Base-by-base conservation (phyloP, 2,113 vertebrate species). In the Oryzias melastigma region DNA sequence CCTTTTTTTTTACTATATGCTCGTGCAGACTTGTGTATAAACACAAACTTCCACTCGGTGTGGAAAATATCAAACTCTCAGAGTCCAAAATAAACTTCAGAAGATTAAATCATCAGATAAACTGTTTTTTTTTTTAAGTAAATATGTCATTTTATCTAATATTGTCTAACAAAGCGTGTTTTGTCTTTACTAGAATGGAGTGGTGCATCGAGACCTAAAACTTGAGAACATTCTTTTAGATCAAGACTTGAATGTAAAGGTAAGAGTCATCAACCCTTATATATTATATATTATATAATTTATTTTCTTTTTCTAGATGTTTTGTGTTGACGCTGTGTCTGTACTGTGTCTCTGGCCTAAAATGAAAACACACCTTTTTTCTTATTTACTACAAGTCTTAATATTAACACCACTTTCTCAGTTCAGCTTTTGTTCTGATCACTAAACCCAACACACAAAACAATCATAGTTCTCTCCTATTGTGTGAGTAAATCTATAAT, bases 211-310 rank as follows among this genome's bases (percentile, higher is more conserved):
- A 64, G 92, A 93, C 75, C 90, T 93, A 43, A 93, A 93, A 75
- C 84, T 93, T 58, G 92, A 93, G 76, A 93, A 93, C 78, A 90
- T 93, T 59, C 90, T 93, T 52, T 80, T 93, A 65, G 92, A 93
- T 77, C 71, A 89, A 78, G 90, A 92, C 68, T 59, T 91, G 2
- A 92, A 90, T 40, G 90, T 93, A 8, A 93, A 93, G 91, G 92
- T 93, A 69, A 77, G 68, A 45, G 40, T 1, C 0, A 24, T 40
- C 16, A 14, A 27, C 13, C 17, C 13, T 4, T 7, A 16, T 19
- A 5, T 18, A 13, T 22, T 1, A n/a, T 20, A 14, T 10, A 18
- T 29, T 43, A 5, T n/a, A 13, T 22, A 1, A n/a, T 20, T 17
- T 8, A n/a, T 29, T 43, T 19, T 52, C 17, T 24, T 35, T 35